Evolutionary conservation across 2,797 vertebrate genomes (phyloP), one percentile per base, ranked within the genome.

Genomic region (Thripadectes ignobilis): DNA sequence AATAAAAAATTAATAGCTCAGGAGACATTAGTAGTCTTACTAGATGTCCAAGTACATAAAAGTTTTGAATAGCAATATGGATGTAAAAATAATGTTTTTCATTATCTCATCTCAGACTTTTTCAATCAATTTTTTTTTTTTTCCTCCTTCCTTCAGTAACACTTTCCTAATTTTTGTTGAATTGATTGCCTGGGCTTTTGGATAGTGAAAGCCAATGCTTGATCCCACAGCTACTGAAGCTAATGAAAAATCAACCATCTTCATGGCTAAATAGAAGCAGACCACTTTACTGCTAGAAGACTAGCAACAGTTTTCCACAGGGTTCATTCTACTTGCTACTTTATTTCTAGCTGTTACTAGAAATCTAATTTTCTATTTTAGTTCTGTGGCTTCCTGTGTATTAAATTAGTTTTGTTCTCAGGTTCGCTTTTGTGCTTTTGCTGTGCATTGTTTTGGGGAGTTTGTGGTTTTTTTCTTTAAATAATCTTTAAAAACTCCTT

Each of bases 31-130:
- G 9, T 29, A 38, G 12, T 57, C 41, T 57, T 83, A 62, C 16
- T n/a, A 63, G 54, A 38, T 41, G 8, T 39, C 22, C 26, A 45
- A 43, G 18, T 29, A 39, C 2, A 2, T 23, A 45, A 24, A 67
- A 29, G 2, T n/a, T 67, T 41, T 32, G n/a, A 88, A 72, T 19
- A 3, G 1, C 1, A 2, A 39, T 48, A 32, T 10, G 1, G 26
- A 34, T 26, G 52, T 36, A 68, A 46, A 83, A 46, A 7, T 16
- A 86, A 43, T 12, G 20, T 39, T 32, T 6, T 49, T 58, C 14
- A 52, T 39, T 46, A 7, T 41, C 32, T 61, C 2, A 3, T 20
- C 12, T 58, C n/a, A 45, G 54, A 14, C 2, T 7, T 9, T 38
- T 38, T 38, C 10, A 38, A 38, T 38, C 36, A 38, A 38, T 38